Evolutionary conservation across 2,888 invertebrate genomes (phyloP), one percentile per base, ranked within the genome.

Genomic region (Byasa hedistus): DNA sequence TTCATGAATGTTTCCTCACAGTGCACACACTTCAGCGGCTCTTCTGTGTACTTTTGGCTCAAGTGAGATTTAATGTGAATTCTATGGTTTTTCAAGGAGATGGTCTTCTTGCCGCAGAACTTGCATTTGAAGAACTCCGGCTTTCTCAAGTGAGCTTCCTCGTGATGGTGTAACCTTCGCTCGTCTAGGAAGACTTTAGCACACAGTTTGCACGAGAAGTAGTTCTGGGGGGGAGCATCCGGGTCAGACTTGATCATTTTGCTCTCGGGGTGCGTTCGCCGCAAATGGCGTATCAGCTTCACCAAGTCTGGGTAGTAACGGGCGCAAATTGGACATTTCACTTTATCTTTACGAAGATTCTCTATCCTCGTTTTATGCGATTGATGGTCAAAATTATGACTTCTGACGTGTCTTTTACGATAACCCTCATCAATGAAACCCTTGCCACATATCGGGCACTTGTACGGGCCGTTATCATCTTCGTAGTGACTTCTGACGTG

Each of bases 211-310:
- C 92, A 92, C 0, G 89, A 83, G 73, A 79, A 85, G 66, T 85
- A 85, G 3, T 73, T 75, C 15, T 78, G 84, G n/a, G 87, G 80
- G 0, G 91, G 90, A 17, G 88, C 91, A 69, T 91, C 92, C 0
- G 92, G 91, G 68, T 92, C 92, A 7, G 79, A 73, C 69, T 92
- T 92, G n/a, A 92, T 86, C 92, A 92, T 92, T 73, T 91, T 92
- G 71, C 89, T 89, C 72, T 91, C 89, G 0, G 92, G 92, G 69
- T 92, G 92, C 24, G 87, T 87, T 23, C 86, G 79, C 12, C 85
- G 79, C 69, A 92, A 71, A 65, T 92, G 92, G 0, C 91, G 82
- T 61, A 91, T 90, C n/a, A 92, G 82, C 69, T 87, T 86, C n/a
- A 83, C 78, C 61, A 89, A 70, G 66, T 90, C 86, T 0, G 90